Base-by-base conservation (phyloP, 2,797 vertebrate genomes). In the Gobio occitaniae region DNA sequence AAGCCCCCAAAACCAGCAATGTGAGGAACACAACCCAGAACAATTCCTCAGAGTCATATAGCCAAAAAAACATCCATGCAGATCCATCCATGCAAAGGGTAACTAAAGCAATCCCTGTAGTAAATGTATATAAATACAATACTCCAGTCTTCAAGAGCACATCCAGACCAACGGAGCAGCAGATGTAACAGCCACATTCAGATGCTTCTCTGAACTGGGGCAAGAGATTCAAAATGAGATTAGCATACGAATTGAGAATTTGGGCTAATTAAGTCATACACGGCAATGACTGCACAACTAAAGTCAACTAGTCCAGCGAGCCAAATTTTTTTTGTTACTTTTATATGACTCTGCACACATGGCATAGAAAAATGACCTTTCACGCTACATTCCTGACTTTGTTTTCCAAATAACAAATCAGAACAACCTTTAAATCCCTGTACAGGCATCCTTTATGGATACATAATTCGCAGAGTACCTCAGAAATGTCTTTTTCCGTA, bases 131-230 rank as follows among this genome's bases (percentile, higher is more conserved):
- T 32, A 32, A 32, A 32, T 32, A 32, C 59, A 72, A 59, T 68
- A 80, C 44, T 38, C 50, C 32, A 29, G 54, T n/a, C 38, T 44
- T 47, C 41, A 79, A 78, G 76, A 84, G 59, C 56, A 78, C 78
- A 47, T 82, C 85, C 85, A 91, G 84, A 61, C 88, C 66, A 83
- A 70, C 80, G 52, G 17, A 87, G 89, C 90, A 91, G 89, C 91
- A 59, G 74, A 77, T 92, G 91, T 88, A 85, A 72, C 75, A 41
- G 88, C 52, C 54, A 80, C 36, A 74, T 70, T 32, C 65, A 72
- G 13, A 72, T 61, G 10, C 9, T 11, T 12, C n/a, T 74, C 17
- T 66, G 10, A 86, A 75, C 61, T 54, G 47, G 25, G 41, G 29
- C 44, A 63, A 19, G 25, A n/a, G 66, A 25, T 63, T 75, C 56